Evolutionary conservation across 2,888 invertebrate species (phyloP), one percentile per base, ranked within the genome.

Genomic region (Drosophila aldrichi): DNA sequence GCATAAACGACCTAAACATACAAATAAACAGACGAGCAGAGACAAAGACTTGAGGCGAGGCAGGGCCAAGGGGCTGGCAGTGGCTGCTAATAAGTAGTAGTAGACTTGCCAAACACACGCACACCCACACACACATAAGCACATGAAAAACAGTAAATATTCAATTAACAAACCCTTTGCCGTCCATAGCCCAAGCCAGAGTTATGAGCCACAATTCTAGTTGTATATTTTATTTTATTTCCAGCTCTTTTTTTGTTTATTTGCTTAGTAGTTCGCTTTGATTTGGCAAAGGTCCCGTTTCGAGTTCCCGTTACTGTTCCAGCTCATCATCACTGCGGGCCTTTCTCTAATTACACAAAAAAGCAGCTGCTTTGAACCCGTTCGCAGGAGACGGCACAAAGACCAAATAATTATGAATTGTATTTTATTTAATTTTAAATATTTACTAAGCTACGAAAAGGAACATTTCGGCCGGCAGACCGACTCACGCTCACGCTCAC

Each of bases 1-100:
- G 78, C 88, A 83, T 86, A 81, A 86, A 74, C 77, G 83, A 86
- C 88, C 84, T 86, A 85, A 85, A 70, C 84, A 85, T 66, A 88
- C 88, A 85, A 76, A 69, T 61, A 70, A 74, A 61, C 40, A 63
- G 32, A 48, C 36, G 32, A 20, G 54, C 9, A 36, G 22, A 38
- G 56, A 34, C n/a, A 32, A 36, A 46, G 51, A 34, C 49, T 25
- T 18, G 34, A 18, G 54, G n/a, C 46, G 25, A 7, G 38, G 57
- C 20, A 18, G 49, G 36, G 18, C 51, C 18, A 16, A 34, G 44
- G 16, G 51, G 18, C n/a, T 34, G 40, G 40, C 62, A 70, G 49
- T 69, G 75, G 55, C 62, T 52, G 63, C 55, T 69, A 75, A 60
- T 70, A 62, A 70, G 65, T 70, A 61, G 73, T 63, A 57, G 74